Evolutionary conservation across 2,113 vertebrate genomes (phyloP).

Genomic region (Thryonomys swinderianus): DNA sequence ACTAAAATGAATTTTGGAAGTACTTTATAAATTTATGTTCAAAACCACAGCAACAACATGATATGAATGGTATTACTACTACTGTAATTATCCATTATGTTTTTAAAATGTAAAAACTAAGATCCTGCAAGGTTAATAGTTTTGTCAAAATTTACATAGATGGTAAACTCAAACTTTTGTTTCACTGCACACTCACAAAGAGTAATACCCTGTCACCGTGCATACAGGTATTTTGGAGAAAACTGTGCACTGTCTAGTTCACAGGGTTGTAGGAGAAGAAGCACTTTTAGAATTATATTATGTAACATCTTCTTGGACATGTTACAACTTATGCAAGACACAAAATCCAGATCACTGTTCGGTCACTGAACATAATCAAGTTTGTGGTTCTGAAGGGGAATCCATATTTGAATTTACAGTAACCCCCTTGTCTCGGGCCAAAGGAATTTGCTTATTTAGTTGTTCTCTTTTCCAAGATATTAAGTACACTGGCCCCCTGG

Average conservation of each 20-base stretch:
- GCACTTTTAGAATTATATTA: neutral
- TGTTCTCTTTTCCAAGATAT: neutral
- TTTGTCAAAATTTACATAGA: neutral
- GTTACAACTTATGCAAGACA: neutral
- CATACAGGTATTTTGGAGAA: neutral
- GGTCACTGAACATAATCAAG: neutral
- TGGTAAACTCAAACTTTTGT: neutral
- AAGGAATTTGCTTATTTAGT: neutral
- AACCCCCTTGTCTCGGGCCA: rapidly evolving
- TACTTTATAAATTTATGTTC: neutral
- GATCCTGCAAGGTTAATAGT: neutral
- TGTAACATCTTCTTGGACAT: neutral
- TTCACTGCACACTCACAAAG: neutral
- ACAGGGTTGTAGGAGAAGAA: neutral
- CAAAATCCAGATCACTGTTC: neutral
- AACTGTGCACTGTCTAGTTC: neutral
- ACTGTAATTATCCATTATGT: neutral
- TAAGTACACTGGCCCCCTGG: neutral
- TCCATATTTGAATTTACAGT: neutral
- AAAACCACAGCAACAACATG: neutral
- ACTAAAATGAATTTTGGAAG: neutral
- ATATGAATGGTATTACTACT: neutral
- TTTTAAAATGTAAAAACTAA: neutral
- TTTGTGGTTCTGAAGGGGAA: neutral
- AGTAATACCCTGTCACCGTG: neutral